Evolutionary conservation across 2,888 invertebrate genomes (phyloP), one percentile per base, ranked within the genome.

Genomic region (Drosophila nr. medialis): DNA sequence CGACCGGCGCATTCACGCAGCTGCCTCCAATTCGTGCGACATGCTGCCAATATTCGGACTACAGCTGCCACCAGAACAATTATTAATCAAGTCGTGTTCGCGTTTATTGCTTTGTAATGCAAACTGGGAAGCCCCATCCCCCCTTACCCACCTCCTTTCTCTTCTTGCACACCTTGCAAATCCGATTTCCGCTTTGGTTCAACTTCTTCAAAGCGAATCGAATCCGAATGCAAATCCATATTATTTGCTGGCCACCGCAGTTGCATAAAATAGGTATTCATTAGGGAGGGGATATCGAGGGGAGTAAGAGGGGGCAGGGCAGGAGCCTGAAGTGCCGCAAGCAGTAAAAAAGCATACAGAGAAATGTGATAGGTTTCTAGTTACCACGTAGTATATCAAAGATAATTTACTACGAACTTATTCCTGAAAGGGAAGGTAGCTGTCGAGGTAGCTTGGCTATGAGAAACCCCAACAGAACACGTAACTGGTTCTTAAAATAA

Each of bases 51-150:
- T 62, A 58, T 77, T n/a, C 64, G 48, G 66, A 42, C 32, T 34
- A 54, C 65, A 65, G 48, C 73, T 63, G 72, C 40, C 65, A 65
- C 50, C 73, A 77, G 72, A 54, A 50, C 65, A 59, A 40, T 50
- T 40, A 77, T 75, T 63, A 63, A 29, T 11, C 21, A 29, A 58
- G 65, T 48, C 30, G 27, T 55, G 34, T 54, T 54, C 36, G 40
- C 65, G 54, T 61, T 62, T 74, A 54, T 73, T 58, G 58, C 36
- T 30, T 24, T 21, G 36, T 29, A 30, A 21, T 45, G 18, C n/a
- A 27, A 18, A 10, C 8, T 0, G 42, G 42, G 21, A 8, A 21
- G 2, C 5, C 18, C 2, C 11, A n/a, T 18, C n/a, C n/a, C 5
- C 10, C 6, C 10, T 1, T 42, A 21, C 2, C 10, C 49, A 21